A percentile compares a stretch with the other conserved stretches of the same genome.
Evolutionary conservation across 2,797 vertebrate species (phyloP).

Genomic region (Kryptolebias ocellatus): DNA sequence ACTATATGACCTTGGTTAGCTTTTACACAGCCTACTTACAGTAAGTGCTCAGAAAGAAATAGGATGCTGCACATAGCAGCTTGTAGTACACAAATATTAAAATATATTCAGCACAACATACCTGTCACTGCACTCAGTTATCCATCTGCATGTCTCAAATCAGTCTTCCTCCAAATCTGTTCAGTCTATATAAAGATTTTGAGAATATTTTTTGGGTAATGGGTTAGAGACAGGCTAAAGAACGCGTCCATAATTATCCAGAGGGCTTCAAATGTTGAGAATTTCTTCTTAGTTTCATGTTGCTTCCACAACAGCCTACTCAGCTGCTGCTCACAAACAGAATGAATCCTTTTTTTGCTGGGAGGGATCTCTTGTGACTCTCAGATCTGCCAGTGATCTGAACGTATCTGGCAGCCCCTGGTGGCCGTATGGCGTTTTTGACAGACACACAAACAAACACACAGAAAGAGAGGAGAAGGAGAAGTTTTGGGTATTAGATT

Average conservation of each 20-base stretch:
- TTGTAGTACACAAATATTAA: not conserved
- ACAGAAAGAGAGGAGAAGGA: not conserved
- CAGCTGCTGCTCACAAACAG: constrained; percentile 13
- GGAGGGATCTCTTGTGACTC: constrained; percentile 1
- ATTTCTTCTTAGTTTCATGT: not conserved
- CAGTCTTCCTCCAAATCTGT: no score
- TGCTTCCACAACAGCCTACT: not conserved
- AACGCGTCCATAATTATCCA: constrained; percentile 3
- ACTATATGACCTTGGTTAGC: not conserved
- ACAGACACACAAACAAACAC: not conserved
- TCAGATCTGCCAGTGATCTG: constrained; percentile 3
- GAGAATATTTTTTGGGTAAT: not conserved
- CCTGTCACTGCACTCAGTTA: not conserved
- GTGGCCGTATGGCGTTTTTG: constrained; percentile 17
- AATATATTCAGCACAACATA: not conserved
- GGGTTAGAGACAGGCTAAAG: not conserved
- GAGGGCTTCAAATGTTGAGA: not conserved
- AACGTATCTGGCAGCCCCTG: constrained; percentile 45
- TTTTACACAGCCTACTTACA: no score
- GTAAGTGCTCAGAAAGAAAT: not conserved
- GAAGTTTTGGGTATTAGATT: not conserved
- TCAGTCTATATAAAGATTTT: not conserved
- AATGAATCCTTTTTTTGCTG: constrained; percentile 14
- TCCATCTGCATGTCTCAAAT: not conserved
- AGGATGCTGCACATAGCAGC: not conserved